phyloP scores from a whole-genome alignment of 1,140 invertebrate species.

The Lucilia sericata region DNA sequence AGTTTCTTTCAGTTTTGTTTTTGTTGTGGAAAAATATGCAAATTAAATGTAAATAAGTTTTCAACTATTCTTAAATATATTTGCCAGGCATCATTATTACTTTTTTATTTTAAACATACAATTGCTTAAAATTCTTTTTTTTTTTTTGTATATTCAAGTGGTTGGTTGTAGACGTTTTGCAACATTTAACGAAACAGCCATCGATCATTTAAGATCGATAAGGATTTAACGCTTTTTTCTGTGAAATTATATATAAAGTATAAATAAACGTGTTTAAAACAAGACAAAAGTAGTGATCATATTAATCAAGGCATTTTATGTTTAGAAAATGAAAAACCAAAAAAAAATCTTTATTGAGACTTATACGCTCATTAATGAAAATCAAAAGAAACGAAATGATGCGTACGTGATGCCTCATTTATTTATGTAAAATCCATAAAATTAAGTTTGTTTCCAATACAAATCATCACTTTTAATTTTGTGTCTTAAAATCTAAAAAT shows the following conservation, averaged over 20 bases:
- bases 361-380: not conserved
- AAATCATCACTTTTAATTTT: not conserved
- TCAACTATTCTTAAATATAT: slow-evolving; percentile 54
- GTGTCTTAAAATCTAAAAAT: not conserved
- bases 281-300: not conserved
- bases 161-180: not conserved
- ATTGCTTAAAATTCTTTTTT: slow-evolving; percentile 18
- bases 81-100: slow-evolving; percentile 16
- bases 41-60: slow-evolving; percentile 64
- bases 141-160: not conserved
- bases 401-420: not conserved
- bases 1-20: not conserved
- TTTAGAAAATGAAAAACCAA: slow-evolving; percentile 2
- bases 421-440: not conserved
- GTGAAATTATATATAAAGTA: not conserved
- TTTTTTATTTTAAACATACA: not conserved
- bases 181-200: not conserved
- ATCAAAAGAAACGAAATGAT: not conserved
- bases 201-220: slow-evolving; percentile 29
- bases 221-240: not conserved
- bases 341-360: not conserved
- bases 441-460: not conserved
- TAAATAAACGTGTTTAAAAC: slow-evolving; percentile 11
- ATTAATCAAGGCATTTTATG: not conserved
- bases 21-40: slow-evolving; percentile 55